These are phyloP conservation scores for Epizoanthus illoricatus DNA, from an alignment of 92 coral and sea anemone species.

Conservation along the genomic window DNA sequence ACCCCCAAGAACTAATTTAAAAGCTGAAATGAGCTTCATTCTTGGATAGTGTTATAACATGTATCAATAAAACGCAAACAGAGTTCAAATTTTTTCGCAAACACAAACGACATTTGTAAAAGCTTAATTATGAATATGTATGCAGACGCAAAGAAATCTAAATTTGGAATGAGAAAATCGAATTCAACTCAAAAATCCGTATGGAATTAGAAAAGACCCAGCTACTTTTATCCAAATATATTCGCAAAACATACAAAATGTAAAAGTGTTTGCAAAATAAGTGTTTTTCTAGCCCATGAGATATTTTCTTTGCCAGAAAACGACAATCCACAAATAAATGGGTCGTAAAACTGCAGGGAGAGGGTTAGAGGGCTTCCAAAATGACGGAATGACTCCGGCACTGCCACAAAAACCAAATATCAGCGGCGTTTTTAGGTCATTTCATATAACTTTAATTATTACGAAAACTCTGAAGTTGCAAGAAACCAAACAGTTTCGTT, in stretches of 20 bases:
- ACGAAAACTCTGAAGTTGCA: background rate
- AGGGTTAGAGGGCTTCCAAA: background rate
- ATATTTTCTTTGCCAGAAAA: background rate
- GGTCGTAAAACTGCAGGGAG: background rate
- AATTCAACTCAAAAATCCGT: slow-evolving; percentile 9
- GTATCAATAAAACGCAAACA: slow-evolving; percentile 14
- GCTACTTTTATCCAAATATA: background rate
- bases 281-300: background rate
- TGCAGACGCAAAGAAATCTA: slow-evolving; percentile 35
- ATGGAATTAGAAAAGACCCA: slow-evolving; percentile 5
- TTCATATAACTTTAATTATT: background rate
- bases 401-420: background rate
- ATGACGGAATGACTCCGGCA: background rate
- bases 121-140: slow-evolving; percentile 53
- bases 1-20: slow-evolving; percentile 38
- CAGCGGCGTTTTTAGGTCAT: background rate
- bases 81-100: slow-evolving; percentile 50
- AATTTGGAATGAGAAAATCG: slow-evolving; percentile 48
- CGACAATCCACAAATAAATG: background rate
- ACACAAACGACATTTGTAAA: slow-evolving; percentile 60
- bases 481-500: background rate
- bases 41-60: slow-evolving; percentile 41
- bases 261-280: background rate
- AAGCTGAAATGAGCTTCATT: slow-evolving; percentile 57
- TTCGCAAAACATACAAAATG: background rate